Conservation (phyloP, 2,113 vertebrate genomes). For the Rissa tridactyla region DNA sequence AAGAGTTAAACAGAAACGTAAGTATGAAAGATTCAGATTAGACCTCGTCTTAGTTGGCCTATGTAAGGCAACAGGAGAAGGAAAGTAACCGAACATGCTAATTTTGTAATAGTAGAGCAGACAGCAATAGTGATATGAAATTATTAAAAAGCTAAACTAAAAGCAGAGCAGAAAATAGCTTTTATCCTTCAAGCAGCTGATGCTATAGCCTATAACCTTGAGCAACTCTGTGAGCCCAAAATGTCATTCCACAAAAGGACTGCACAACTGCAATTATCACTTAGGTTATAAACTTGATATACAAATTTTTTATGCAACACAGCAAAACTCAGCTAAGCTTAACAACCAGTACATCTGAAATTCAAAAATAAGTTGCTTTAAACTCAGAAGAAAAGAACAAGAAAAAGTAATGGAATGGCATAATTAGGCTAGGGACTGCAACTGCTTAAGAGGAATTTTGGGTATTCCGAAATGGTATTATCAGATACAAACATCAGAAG, state of each 20-base stretch:
- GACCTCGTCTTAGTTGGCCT: not conserved
- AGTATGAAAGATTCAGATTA: not conserved
- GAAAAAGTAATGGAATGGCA: not conserved
- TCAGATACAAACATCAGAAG: not conserved
- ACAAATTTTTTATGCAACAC: not conserved
- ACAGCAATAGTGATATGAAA: not conserved
- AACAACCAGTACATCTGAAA: not conserved
- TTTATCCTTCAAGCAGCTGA: not conserved
- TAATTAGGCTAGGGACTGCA: not conserved
- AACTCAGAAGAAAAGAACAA: not conserved
- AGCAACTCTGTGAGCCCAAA: not conserved
- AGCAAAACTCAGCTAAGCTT: not conserved
- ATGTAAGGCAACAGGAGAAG: not conserved
- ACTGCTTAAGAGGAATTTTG: not conserved
- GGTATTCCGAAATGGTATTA: not conserved
- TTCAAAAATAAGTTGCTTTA: not conserved
- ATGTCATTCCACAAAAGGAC: not conserved
- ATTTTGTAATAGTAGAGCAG: not conserved
- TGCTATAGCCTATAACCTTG: not conserved
- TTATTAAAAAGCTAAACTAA: not conserved
- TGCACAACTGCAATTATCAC: not conserved
- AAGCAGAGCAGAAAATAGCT: not conserved
- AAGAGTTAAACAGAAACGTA: not conserved
- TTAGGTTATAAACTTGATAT: not conserved
- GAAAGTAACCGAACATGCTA: not conserved